Percentiles rank a stretch among this genome's conserved stretches.
Conservation (phyloP, 1,140 invertebrate species). For the Lerema accius region DNA sequence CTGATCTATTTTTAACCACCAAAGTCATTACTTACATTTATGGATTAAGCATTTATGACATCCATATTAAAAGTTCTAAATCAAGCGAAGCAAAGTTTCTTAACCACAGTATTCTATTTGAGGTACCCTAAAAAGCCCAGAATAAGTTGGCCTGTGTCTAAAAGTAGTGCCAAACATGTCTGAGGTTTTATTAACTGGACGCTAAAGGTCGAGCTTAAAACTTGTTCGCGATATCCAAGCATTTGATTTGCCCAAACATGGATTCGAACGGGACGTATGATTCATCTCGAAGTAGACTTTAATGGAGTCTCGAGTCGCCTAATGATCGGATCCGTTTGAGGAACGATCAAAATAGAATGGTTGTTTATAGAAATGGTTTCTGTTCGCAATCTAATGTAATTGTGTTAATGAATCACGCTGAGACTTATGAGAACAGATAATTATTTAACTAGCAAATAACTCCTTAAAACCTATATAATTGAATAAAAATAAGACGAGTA, state of each 20-base stretch:
- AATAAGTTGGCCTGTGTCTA: slow-evolving; percentile 1
- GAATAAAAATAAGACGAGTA: no score
- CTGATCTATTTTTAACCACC: no score
- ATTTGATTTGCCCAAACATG: slow-evolving; percentile 63
- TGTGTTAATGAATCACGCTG: slow-evolving; percentile 16
- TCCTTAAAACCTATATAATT: no score
- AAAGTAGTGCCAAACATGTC: neutral
- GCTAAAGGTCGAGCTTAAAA: slow-evolving; percentile 49
- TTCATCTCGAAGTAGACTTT: slow-evolving; percentile 45
- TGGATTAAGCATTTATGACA: no score
- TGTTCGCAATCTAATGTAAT: slow-evolving; percentile 14
- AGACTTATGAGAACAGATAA: no score
- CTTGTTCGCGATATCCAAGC: slow-evolving; percentile 44
- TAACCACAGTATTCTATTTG: no score
- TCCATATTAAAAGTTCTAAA: no score
- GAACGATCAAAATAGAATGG: slow-evolving; percentile 41
- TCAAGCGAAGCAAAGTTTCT: no score
- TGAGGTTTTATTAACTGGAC: slow-evolving; percentile 1
- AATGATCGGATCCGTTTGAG: slow-evolving; percentile 39
- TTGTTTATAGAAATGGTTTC: slow-evolving; percentile 33
- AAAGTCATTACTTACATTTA: no score
- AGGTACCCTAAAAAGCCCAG: neutral
- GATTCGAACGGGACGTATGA: slow-evolving; percentile 46
- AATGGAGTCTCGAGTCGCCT: slow-evolving; percentile 36
- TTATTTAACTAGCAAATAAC: no score